Base-by-base conservation (phyloP, 2,797 vertebrate genomes). In the Anguilla anguilla region DNA sequence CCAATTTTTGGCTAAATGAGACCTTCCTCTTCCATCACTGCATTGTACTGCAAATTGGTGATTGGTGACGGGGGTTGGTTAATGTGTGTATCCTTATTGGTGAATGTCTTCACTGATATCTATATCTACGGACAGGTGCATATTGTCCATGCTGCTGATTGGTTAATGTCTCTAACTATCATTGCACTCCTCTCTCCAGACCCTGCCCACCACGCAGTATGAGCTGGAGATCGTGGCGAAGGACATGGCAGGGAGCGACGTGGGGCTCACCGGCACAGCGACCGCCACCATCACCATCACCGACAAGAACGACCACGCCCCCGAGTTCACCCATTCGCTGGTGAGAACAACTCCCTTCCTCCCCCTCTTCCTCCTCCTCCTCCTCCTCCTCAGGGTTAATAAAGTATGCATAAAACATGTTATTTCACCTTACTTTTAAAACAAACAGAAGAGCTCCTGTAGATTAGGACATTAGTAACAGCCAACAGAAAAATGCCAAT, bases 221-320 rank as follows among this genome's bases (percentile, higher is more conserved):
- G 98, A 99, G 91, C 90, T 99, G 84, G 97, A 98, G 92, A 97
- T 99, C 51, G 97, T 98, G 89, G 98, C 98, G 17, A 98, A 99
- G 91, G 98, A 99, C 87, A 99, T 99, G 98, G 97, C 97, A 19
- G 98, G 98, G 88, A 96, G 95, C 91, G 98, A 99, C 0, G 98
- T 99, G 53, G 98, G 98, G 31, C 94, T 99, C 9, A 98, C 95
- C 0, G 98, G 98, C 87, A 99, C 98, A 0, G 97, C 98, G 51
- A 99, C 98, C 0, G 98, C 98, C 0, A 99, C 98, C 11, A 98
- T 99, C 57, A 96, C 98, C 59, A 98, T 99, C 22, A 98, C 98
- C 2, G 98, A 99, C 95, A 98, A 98, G 93, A 99, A 99, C 0
- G 98, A 99, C 90, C 98, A 99, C 19, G 96, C 98, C 0, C 98